Base-by-base conservation (phyloP, 2,888 invertebrate species). In the Conistra vaccinii region DNA sequence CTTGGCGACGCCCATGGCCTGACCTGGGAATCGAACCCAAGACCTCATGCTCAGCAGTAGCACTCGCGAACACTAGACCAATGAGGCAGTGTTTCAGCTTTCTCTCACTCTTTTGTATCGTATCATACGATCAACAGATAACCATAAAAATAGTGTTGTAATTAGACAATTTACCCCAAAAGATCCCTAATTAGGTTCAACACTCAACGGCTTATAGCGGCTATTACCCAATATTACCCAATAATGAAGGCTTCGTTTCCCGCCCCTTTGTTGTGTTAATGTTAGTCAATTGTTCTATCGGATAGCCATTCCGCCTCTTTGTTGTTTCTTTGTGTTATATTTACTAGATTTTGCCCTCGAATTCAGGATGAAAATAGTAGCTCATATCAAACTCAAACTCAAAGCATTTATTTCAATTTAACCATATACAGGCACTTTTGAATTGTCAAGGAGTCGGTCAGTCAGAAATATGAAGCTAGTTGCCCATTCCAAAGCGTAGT, bases 181-280 rank as follows among this genome's bases (percentile, higher is more conserved):
- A 58, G 57, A 76, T 67, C 23, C 45, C 17, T 32, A 81, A 75
- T 63, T 63, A 35, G 35, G 20, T 35, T 45, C 42, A 57, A 67
- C 78, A 75, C 26, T 9, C 29, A 48, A 2, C 17, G 39, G 55
- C 3, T 51, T 63, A 60, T 60, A 65, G 63, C 42, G 17, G 3
- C 63, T 17, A 58, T 81, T 78, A 81, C 26, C 9, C 35, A 58
- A 63, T 45, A 67, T 67, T 78, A 65, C 23, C 26, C 45, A 55
- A 32, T 82, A 69, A 82, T 65, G 48, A 76, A 26, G 5, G 39
- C 32, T 42, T 81, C 10, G 42, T 53, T 23, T 20, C 29, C 20
- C 12, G 20, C 51, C 51, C 42, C 58, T 48, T 48, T 29, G 63
- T 76, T 35, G 39, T 48, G 60, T 20, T 69, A 66, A 82, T 69